These are phyloP conservation scores for Agrilus biguttatus DNA, from an alignment of 2,888 invertebrate genomes.

Conservation along the genomic window DNA sequence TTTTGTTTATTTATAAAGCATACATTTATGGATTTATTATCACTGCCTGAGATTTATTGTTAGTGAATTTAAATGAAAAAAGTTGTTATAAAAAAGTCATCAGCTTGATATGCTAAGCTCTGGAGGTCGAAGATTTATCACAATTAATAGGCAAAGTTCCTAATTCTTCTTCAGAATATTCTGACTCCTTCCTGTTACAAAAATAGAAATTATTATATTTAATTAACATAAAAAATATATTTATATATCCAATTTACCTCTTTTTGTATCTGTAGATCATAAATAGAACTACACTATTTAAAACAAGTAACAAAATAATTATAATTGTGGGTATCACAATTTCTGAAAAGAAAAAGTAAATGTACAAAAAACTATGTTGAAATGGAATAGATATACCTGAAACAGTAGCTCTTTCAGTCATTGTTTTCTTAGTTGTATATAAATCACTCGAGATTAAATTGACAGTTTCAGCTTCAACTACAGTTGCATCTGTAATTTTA, in stretches of 20 bases:
- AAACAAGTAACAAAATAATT: slow-evolving; percentile 54
- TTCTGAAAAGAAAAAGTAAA: slow-evolving; percentile 36
- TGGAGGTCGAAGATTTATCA: not conserved
- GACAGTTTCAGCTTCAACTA: too few species aligned
- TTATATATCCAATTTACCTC: slow-evolving; percentile 33
- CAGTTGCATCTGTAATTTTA: too few species aligned
- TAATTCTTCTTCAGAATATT: slow-evolving; percentile 28
- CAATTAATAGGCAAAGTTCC: slow-evolving; percentile 15
- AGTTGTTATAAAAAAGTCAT: slow-evolving; percentile 2
- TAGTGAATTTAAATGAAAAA: not conserved
- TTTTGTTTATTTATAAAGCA: slow-evolving; percentile 1
- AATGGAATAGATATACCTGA: too few species aligned
- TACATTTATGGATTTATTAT: slow-evolving; percentile 1
- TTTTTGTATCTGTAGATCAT: slow-evolving; percentile 59
- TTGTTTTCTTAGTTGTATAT: too few species aligned
- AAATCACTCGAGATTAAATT: too few species aligned
- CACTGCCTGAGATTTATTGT: not conserved
- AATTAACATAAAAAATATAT: not conserved
- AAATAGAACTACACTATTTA: slow-evolving; percentile 58
- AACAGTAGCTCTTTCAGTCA: too few species aligned
- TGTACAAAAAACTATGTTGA: too few species aligned
- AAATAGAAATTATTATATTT: slow-evolving; percentile 9
- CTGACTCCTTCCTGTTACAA: slow-evolving; percentile 25
- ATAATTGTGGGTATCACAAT: slow-evolving; percentile 56
- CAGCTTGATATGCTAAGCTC: slow-evolving; percentile 1